Percentiles rank a stretch among this genome's conserved stretches.
Conservation (phyloP, 1,140 invertebrate genomes). For the Gryon sp. region DNA sequence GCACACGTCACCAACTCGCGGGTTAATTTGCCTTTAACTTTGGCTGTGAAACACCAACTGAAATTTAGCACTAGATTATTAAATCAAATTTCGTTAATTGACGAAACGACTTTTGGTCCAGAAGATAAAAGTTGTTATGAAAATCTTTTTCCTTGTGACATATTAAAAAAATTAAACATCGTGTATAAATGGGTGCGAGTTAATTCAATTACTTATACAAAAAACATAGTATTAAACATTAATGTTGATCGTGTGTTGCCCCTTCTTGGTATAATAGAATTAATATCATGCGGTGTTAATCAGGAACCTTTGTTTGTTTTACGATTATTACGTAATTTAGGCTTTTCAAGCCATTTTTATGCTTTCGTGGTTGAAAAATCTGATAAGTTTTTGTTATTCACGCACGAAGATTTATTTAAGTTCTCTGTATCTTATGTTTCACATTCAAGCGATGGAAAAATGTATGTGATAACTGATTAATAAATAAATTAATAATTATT, state of each 20-base stretch:
- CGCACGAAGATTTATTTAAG: not conserved
- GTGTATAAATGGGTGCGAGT: slow-evolving; percentile 20
- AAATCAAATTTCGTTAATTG: not conserved
- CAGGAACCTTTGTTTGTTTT: slow-evolving; percentile 18
- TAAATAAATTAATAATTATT: no score
- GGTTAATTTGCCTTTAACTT: slow-evolving; percentile 23
- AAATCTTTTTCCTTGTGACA: slow-evolving; percentile 1
- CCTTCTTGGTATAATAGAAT: slow-evolving; percentile 33
- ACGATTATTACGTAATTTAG: slow-evolving; percentile 12
- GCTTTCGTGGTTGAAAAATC: slow-evolving; percentile 25
- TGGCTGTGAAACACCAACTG: slow-evolving; percentile 34
- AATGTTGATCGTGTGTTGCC: slow-evolving; percentile 6
- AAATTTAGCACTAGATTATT: slow-evolving; percentile 18
- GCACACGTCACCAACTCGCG: slow-evolving; percentile 25
- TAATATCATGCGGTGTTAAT: slow-evolving; percentile 15
- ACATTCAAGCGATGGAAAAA: not conserved
- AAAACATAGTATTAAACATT: slow-evolving; percentile 22
- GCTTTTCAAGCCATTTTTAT: slow-evolving; percentile 21
- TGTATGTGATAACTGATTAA: not conserved
- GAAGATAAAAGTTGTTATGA: not conserved
- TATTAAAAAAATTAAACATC: not conserved
- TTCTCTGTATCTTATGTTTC: not conserved
- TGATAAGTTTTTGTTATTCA: not conserved
- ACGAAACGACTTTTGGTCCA: not conserved
- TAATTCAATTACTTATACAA: slow-evolving; percentile 22